A percentile compares a stretch with the other conserved stretches of the same genome.
Conservation (phyloP, 2,888 invertebrate genomes). For the Eucera pruinosa region DNA sequence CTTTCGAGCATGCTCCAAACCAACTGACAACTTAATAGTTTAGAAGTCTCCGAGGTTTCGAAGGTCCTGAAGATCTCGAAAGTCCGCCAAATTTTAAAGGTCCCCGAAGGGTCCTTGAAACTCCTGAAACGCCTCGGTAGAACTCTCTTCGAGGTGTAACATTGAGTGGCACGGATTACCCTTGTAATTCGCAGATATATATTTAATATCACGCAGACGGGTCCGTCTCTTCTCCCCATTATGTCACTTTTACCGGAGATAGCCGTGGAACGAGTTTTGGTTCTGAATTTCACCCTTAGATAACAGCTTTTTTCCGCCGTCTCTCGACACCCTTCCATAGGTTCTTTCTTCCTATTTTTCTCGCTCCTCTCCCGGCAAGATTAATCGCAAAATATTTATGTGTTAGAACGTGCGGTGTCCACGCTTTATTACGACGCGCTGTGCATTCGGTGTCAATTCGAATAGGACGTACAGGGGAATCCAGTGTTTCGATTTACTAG, state of each 20-base stretch:
- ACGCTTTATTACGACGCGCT: not conserved
- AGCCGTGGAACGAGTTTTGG: not conserved
- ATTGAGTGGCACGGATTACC: not conserved
- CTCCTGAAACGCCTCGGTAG: not conserved
- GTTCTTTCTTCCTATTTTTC: slow-evolving; percentile 3
- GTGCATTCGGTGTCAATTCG: too few relatives aligned
- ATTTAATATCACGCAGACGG: slow-evolving; percentile 17
- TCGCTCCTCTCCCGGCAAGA: not conserved
- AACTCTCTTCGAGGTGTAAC: not conserved
- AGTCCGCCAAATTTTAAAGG: slow-evolving; percentile 21
- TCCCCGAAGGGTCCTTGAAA: slow-evolving; percentile 15
- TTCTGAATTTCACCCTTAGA: slow-evolving; percentile 19
- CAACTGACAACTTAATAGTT: slow-evolving; percentile 12
- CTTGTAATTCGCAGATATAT: slow-evolving; percentile 18
- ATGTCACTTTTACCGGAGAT: too few relatives aligned
- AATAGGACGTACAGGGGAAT: too few relatives aligned
- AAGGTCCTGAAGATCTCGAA: slow-evolving; percentile 9
- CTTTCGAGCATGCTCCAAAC: not conserved
- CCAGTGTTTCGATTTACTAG: too few relatives aligned
- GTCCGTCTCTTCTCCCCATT: too few relatives aligned
- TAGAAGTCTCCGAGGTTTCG: slow-evolving; percentile 23
- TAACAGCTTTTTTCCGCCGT: not conserved
- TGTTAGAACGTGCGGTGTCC: not conserved
- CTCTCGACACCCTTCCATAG: not conserved
- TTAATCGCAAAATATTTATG: slow-evolving; percentile 6